Evolutionary conservation across 1,140 invertebrate genomes (phyloP).

Genomic region (Lordiphosa collinella): DNA sequence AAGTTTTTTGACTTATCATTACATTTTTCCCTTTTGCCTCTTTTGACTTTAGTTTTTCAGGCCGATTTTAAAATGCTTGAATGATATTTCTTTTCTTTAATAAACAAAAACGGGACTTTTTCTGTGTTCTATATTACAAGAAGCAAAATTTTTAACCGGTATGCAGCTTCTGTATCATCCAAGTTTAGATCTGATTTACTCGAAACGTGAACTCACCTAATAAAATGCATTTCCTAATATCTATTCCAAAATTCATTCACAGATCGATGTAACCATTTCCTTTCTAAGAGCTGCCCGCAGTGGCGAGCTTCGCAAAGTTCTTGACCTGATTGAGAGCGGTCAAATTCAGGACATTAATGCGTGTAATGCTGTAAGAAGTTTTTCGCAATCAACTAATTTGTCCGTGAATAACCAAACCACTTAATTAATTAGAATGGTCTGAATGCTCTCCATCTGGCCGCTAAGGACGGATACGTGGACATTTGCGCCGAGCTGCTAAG

Average conservation of each 20-base stretch:
- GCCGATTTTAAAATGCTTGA: too few species aligned
- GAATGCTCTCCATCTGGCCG: slow-evolving; percentile 98
- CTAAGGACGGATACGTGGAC: slow-evolving; percentile 98
- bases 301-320: slow-evolving; percentile 96
- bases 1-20: too few species aligned
- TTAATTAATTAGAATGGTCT: slow-evolving; percentile 90
- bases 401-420: slow-evolving; percentile 20
- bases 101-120: too few species aligned
- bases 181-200: too few species aligned
- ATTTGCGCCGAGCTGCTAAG: slow-evolving; percentile 95
- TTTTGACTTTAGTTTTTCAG: too few species aligned
- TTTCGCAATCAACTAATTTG: not conserved
- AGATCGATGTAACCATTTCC: slow-evolving; percentile 90
- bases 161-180: too few species aligned
- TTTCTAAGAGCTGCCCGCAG: slow-evolving; percentile 97
- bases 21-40: too few species aligned
- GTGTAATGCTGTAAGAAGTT: slow-evolving; percentile 93
- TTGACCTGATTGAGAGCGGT: slow-evolving; percentile 94
- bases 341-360: slow-evolving; percentile 96
- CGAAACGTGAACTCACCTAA: too few species aligned
- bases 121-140: too few species aligned
- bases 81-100: too few species aligned
- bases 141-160: too few species aligned
- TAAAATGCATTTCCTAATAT: not conserved
- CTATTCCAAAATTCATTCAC: not conserved